These are phyloP conservation scores for Dryococelus australis DNA, from an alignment of 2,888 invertebrate species.

Conservation along the genomic window DNA sequence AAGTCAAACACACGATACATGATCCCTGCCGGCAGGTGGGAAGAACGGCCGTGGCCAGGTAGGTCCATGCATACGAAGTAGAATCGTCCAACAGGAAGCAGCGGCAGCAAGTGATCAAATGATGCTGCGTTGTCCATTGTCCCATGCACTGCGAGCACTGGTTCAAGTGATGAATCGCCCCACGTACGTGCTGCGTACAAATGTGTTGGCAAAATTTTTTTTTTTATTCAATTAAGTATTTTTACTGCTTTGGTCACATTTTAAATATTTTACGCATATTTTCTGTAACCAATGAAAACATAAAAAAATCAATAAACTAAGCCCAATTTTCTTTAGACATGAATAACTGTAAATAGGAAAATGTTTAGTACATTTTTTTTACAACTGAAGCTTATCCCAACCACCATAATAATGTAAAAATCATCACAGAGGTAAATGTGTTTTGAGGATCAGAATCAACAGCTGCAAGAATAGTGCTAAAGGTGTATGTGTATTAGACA, in stretches of 20 bases:
- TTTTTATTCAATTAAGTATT: constrained; percentile 52
- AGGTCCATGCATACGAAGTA: constrained; percentile 59
- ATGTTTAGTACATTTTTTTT: too few species aligned
- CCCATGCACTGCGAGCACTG: constrained; percentile 56
- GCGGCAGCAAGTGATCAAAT: constrained; percentile 57
- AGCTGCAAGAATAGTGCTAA: too few species aligned
- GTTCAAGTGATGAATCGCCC: constrained; percentile 53
- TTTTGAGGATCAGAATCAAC: too few species aligned
- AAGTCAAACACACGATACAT: constrained; percentile 55
- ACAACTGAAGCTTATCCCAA: too few species aligned
- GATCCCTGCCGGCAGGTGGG: constrained; percentile 56
- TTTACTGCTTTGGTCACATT: constrained; percentile 12
- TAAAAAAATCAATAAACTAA: constrained; percentile 21
- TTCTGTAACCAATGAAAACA: too few species aligned
- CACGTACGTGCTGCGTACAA: constrained; percentile 51
- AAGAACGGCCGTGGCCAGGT: constrained; percentile 61
- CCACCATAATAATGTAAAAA: too few species aligned
- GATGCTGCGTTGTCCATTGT: constrained; percentile 59
- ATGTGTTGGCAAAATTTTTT: constrained; percentile 48
- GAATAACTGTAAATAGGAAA: too few species aligned
- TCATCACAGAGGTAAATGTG: too few species aligned
- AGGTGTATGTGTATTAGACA: too few species aligned
- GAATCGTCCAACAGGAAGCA: constrained; percentile 53
- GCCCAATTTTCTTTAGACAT: background rate
- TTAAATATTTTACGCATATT: background rate